Conservation (phyloP, 2,797 vertebrate species). For the Megalops cyprinoides region DNA sequence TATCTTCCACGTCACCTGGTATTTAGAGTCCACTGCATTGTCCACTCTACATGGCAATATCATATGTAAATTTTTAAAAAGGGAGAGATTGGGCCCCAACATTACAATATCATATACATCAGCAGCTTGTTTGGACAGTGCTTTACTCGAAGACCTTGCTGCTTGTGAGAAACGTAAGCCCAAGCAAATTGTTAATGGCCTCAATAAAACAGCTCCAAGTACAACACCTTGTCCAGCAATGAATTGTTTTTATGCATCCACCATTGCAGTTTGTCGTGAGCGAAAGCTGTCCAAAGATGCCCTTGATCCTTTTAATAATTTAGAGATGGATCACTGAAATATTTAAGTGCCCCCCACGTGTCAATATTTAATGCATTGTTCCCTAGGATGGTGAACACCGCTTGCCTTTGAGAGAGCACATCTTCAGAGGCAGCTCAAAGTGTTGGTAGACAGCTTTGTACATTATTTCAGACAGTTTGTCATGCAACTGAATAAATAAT, state of each 20-base stretch:
- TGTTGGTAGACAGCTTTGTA: constrained; percentile 31
- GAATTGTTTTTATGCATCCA: constrained; percentile 20
- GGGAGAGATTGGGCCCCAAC: too few species aligned
- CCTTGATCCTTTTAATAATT: constrained; percentile 54
- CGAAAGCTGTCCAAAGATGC: constrained; percentile 45
- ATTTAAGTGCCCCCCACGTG: constrained; percentile 52
- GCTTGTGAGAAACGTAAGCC: too few species aligned
- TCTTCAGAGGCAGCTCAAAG: constrained; percentile 37
- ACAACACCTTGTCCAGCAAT: neutral
- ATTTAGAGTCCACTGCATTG: neutral
- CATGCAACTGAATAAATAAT: constrained; percentile 19
- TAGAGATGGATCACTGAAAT: constrained; percentile 58
- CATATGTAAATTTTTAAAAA: too few species aligned
- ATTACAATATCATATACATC: too few species aligned
- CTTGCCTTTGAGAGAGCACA: constrained; percentile 29
- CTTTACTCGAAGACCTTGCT: too few species aligned
- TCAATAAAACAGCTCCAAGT: too few species aligned
- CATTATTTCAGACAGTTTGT: constrained; percentile 1
- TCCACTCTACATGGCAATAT: too few species aligned
- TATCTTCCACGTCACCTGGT: constrained; percentile 5
- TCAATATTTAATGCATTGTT: constrained; percentile 61
- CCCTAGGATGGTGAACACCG: constrained; percentile 38
- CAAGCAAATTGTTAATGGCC: too few species aligned
- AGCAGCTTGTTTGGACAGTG: too few species aligned
- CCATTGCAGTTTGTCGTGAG: constrained; percentile 42